Base-by-base conservation (phyloP, 2,113 vertebrate species). In the Elanoides forficatus region DNA sequence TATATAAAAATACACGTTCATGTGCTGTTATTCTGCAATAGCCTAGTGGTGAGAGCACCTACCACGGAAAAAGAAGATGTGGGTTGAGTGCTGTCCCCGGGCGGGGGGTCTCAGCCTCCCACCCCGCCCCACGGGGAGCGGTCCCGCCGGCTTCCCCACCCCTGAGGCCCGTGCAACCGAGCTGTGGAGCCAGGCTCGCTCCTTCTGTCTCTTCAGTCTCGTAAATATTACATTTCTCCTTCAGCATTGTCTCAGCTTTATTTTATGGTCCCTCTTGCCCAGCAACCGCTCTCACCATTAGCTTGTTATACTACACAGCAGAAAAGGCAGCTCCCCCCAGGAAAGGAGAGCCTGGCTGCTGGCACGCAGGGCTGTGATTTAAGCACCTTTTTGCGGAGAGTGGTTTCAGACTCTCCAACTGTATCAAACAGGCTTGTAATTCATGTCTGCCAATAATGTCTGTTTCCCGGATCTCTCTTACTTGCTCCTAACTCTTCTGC, bases 101-200 rank as follows among this genome's bases (percentile, higher is more conserved):
- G 2, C 1, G 6, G 23, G 10, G 79, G 47, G 13, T 19, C 4
- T 5, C 72, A 25, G 18, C 11, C 43, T 78, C 52, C 29, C 59
- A 17, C 3, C 56, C 56, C 20, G 1, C 21, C 43, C 32, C 1
- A 2, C 15, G 7, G 38, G 62, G 15, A 47, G 15, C 2, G 9
- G 11, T 30, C 27, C 18, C 23, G 58, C 29, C n/a, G 9, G 15
- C 58, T 15, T 34, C 38, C 81, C 26, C 21, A 11, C 20, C n/a
- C 47, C 38, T 2, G 2, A 13, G 20, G 25, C 14, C 47, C 6
- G 1, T 6, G 8, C 45, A 34, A 3, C 21, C 1, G 1, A 40
- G 10, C 53, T 15, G 4, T 2, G 32, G 40, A 62, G 22, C 42
- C 65, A 15, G 40, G 22, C 27, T 85, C 32, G 36, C 60, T 48